Evolutionary conservation across 2,113 vertebrate genomes (phyloP), one percentile per base, ranked within the genome.

Genomic region (Salvelinus sp.): DNA sequence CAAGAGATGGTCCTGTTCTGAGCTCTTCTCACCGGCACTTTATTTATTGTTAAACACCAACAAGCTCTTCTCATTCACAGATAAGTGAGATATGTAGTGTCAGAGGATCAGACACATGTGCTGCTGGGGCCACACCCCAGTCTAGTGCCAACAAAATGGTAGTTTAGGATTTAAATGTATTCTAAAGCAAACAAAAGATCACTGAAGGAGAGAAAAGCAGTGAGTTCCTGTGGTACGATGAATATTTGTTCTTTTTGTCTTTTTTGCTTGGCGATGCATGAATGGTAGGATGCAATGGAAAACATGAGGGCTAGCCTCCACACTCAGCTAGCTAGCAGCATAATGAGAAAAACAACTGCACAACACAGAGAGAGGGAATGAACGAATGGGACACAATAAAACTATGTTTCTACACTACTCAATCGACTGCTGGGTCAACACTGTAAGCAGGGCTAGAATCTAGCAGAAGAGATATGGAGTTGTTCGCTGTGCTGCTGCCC

Each of bases 311-410:
- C 65, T 69, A 66, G 73, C 78, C 69, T 54, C 50, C 70, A 7
- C 70, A 72, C 74, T 74, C 65, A 63, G 81, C 81, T 74, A 80
- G 70, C 79, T 75, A 76, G 84, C 16, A 18, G 50, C 68, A 73
- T 84, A 83, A 85, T 85, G 87, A 82, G 68, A 67, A 86, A 87
- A 85, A 79, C 75, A 83, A 82, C 78, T 63, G 67, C 20, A 7
- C 74, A 9, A 58, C 14, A 73, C 6, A 78, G 70, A 75, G 79
- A 78, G 68, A 77, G 60, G 63, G 50, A 54, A 14, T 54, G 50
- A 65, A 57, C 5, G 3, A 71, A 71, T 70, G 30, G 76, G 78
- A 77, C 62, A 84, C 78, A 83, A 88, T 83, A 33, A 62, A 88
- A 87, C 23, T 5, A n/a, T 44, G 48, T 5, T 76, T 71, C 68